Conservation (phyloP, 2,797 vertebrate species). For the Acanthopagrus latus region DNA sequence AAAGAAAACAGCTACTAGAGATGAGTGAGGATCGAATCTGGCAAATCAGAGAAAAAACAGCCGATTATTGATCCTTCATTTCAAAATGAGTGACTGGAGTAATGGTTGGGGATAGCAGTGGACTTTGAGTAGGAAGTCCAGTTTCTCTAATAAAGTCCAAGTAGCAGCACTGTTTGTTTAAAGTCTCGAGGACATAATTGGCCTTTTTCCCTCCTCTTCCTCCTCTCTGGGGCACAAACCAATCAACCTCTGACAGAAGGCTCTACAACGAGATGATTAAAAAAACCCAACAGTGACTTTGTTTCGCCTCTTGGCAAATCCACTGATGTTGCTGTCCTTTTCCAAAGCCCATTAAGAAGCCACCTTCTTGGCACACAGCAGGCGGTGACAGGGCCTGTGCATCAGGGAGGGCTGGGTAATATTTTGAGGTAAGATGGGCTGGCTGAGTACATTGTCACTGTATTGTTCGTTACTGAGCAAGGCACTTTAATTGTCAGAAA, state of each 20-base stretch:
- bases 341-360: conserved; percentile 54
- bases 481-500: conserved; percentile 35
- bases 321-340: conserved; percentile 47
- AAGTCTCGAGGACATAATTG: conserved; percentile 49
- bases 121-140: conserved; percentile 29
- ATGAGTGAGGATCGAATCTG: conserved; percentile 10
- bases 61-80: conserved; percentile 29
- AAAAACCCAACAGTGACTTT: conserved; percentile 32
- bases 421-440: conserved; percentile 22
- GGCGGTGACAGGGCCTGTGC: conserved; percentile 22
- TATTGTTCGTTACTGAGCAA: conserved; percentile 39
- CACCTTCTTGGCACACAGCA: conserved; percentile 42
- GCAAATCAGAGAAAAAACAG: conserved; percentile 15
- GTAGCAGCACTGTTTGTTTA: conserved; percentile 44
- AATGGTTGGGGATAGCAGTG: neutral
- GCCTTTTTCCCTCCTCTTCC: conserved; percentile 11
- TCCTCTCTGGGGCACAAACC: conserved; percentile 51
- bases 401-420: conserved; percentile 10
- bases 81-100: conserved; percentile 37
- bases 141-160: conserved; percentile 50
- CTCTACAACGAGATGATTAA: conserved; percentile 54
- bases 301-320: conserved; percentile 45
- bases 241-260: conserved; percentile 56
- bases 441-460: conserved; percentile 20
- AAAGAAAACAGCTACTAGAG: neutral